Evolutionary conservation across 2,797 vertebrate genomes (phyloP).

Genomic region (Eutrigla gurnardus): DNA sequence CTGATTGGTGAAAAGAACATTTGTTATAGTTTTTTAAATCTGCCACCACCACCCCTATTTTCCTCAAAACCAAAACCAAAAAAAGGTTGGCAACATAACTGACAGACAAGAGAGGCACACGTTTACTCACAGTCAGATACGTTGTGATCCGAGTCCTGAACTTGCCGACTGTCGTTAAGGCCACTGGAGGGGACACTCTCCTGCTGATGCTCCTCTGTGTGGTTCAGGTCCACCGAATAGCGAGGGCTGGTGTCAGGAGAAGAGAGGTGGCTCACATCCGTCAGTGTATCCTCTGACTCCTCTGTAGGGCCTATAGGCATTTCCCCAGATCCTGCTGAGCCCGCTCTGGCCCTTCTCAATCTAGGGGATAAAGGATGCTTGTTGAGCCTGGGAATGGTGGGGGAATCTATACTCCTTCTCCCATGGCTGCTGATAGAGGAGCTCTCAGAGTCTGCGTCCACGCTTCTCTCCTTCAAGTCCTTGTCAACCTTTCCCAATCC

Average conservation of each 20-base stretch:
- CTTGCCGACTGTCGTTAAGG: conserved; percentile 31
- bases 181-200: conserved; percentile 65
- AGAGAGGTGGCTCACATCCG: conserved; percentile 91
- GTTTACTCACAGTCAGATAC: conserved; percentile 67
- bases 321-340: conserved; percentile 50
- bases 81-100: background rate
- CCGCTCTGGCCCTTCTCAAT: conserved; percentile 18
- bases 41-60: too few relatives aligned
- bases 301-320: conserved; percentile 59
- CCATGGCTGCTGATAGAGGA: conserved; percentile 32
- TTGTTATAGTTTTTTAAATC: conserved; percentile 5
- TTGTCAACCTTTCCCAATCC: conserved; percentile 28
- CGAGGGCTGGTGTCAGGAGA: conserved; percentile 89
- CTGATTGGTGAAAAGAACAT: conserved; percentile 63
- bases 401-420: conserved; percentile 34
- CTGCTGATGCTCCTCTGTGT: conserved; percentile 36
- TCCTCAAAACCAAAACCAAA: too few relatives aligned
- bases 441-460: conserved; percentile 56
- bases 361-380: conserved; percentile 30
- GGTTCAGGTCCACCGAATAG: conserved; percentile 85
- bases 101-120: background rate
- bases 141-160: conserved; percentile 51
- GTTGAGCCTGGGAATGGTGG: conserved; percentile 8
- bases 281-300: conserved; percentile 90
- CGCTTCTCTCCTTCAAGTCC: conserved; percentile 1